These are phyloP conservation scores for Sphyrna mokarran DNA, from an alignment of 2,113 vertebrate species.

Conservation along the genomic window DNA sequence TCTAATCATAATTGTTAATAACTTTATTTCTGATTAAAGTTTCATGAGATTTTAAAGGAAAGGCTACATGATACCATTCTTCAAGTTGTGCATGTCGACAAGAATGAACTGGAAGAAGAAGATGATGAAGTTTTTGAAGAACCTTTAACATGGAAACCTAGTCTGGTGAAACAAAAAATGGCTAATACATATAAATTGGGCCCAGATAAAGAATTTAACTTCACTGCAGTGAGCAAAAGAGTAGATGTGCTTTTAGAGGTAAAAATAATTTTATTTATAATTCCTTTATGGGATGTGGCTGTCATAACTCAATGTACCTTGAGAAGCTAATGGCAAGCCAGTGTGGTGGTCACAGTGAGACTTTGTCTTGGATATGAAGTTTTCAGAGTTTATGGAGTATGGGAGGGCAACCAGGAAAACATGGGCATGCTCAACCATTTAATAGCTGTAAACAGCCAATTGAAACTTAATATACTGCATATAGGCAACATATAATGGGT, in stretches of 20 bases:
- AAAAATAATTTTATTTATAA: conserved; percentile 36
- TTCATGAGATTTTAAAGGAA: conserved; percentile 47
- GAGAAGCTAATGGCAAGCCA: background rate
- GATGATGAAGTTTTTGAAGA: conserved; percentile 43
- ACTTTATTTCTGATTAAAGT: conserved; percentile 39
- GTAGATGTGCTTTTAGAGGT: conserved; percentile 53
- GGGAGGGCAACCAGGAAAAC: background rate
- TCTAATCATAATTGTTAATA: background rate
- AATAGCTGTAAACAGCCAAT: background rate
- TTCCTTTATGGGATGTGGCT: background rate
- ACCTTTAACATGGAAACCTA: conserved; percentile 43
- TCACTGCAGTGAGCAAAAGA: conserved; percentile 48
- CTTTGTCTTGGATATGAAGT: background rate
- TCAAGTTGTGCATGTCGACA: conserved; percentile 41
- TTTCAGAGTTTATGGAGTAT: background rate
- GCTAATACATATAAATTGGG: conserved; percentile 58
- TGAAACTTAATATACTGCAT: background rate
- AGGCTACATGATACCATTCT: conserved; percentile 41
- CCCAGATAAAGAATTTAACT: conserved; percentile 47
- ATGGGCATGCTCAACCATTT: background rate
- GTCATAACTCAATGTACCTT: background rate
- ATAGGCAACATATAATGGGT: no score
- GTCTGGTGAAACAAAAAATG: conserved; percentile 45
- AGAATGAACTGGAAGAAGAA: conserved; percentile 43
- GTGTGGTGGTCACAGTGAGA: background rate